phyloP scores from a whole-genome alignment of 1,140 invertebrate species.

The Ephestia elutella region DNA sequence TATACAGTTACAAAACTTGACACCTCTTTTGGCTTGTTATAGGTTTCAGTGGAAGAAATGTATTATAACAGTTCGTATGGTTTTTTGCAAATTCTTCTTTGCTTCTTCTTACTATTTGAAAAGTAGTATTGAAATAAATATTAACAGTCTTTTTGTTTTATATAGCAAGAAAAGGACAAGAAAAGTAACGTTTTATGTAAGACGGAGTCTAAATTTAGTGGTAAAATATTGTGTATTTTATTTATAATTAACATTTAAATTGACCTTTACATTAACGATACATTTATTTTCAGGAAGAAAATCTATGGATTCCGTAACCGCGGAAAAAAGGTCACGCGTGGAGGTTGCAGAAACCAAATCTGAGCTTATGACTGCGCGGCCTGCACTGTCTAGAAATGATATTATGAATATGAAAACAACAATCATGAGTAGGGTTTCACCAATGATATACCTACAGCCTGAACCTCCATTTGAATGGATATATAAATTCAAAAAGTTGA shows the following conservation, averaged over 20 bases:
- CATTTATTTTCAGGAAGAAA: not conserved
- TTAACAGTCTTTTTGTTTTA: too few species aligned
- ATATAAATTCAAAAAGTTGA: slow-evolving; percentile 44
- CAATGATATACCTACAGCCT: slow-evolving; percentile 43
- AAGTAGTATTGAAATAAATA: not conserved
- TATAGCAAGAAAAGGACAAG: too few species aligned
- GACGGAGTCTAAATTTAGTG: too few species aligned
- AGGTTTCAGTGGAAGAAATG: slow-evolving; percentile 59
- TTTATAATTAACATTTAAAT: too few species aligned
- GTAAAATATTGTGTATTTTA: too few species aligned
- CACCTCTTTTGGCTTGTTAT: slow-evolving; percentile 55
- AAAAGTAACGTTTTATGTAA: too few species aligned
- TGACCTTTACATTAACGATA: not conserved
- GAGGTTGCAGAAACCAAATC: not conserved
- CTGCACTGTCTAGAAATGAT: not conserved
- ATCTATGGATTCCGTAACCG: not conserved
- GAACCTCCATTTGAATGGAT: slow-evolving; percentile 49
- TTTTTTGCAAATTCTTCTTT: not conserved
- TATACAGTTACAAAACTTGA: slow-evolving; percentile 61
- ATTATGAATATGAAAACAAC: slow-evolving; percentile 21
- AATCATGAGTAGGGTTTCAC: slow-evolving; percentile 40
- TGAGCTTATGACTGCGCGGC: not conserved
- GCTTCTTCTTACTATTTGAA: too few species aligned
- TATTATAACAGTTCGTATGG: slow-evolving; percentile 14
- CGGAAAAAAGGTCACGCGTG: not conserved